Evolutionary conservation across 2,113 vertebrate species (phyloP), one percentile per base, ranked within the genome.

Genomic region (Dendrocopos noguchii): DNA sequence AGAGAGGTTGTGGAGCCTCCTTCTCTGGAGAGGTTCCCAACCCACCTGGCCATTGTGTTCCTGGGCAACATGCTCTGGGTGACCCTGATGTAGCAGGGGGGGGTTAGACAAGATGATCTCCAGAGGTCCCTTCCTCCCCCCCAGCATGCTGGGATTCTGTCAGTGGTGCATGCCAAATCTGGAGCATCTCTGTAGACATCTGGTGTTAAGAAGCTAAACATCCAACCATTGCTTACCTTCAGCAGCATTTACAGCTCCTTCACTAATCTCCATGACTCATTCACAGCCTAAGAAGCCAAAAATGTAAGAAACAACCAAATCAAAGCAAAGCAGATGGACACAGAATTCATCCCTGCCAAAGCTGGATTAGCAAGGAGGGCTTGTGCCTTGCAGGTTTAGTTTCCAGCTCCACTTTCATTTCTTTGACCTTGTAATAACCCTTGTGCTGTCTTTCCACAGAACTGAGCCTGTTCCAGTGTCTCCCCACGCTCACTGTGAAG

Each of bases 341-440:
- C 33, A 56, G 80, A 78, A 63, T 31, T 20, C 75, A 53, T 8
- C 53, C 53, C 13, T 18, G 25, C 16, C 68, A 36, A 50, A 83
- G 36, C 9, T 53, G 52, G 28, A 44, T 29, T 63, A 66, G 29
- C 29, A 68, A 21, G 3, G 5, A 72, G 64, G 22, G 16, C n/a
- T 68, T 0, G 0, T 57, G 61, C n/a, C 29, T 56, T 46, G 4
- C 13, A 15, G 42, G n/a, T 34, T 61, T 61, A 34, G 8, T 60
- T 75, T 72, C 47, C 83, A 31, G 34, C 7, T 4, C 11, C 29
- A 31, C 20, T 65, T 70, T 42, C 39, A 15, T 20, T 44, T 56
- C n/a, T 55, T 71, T 61, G 59, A 3, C 33, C 18, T 57, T 81
- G 22, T 20, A 57, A 47, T 8, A 34, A 10, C 52, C 65, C 24